These are phyloP conservation scores for Copsychus sechellarum DNA, from an alignment of 2,113 vertebrate genomes.

Conservation along the genomic window DNA sequence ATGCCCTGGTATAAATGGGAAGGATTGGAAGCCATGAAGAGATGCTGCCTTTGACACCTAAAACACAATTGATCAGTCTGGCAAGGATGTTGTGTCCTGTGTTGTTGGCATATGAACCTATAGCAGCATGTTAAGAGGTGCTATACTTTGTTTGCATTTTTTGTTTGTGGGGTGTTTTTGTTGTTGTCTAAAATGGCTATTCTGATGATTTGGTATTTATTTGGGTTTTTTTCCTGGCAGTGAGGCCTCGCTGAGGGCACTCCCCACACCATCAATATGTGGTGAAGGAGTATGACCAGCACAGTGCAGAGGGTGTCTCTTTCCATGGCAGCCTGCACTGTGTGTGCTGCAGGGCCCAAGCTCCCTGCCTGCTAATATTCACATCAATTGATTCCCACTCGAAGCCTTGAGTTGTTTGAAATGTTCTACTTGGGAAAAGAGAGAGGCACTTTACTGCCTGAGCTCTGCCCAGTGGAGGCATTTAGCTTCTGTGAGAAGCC, in stretches of 20 bases:
- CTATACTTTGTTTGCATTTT: background rate
- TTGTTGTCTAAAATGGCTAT: background rate
- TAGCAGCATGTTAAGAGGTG: background rate
- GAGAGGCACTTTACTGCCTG: background rate
- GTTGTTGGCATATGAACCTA: background rate
- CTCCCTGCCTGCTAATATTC: background rate
- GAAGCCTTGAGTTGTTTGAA: background rate
- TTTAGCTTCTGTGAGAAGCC: background rate
- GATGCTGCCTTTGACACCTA: background rate
- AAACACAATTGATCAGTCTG: background rate
- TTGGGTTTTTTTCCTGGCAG: fast-evolving
- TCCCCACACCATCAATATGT: background rate
- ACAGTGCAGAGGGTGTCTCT: background rate
- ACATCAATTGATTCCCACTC: background rate
- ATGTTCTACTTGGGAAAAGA: background rate
- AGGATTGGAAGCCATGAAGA: background rate
- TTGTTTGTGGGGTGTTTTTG: too few relatives aligned
- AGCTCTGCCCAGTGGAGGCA: background rate
- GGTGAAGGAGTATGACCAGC: background rate
- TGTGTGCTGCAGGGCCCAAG: background rate
- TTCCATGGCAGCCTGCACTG: background rate
- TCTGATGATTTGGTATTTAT: background rate
- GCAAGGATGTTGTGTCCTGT: background rate
- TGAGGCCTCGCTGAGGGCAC: background rate
- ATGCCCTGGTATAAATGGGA: background rate